Conservation (phyloP, 2,113 vertebrate species). For the Nymphicus hollandicus region DNA sequence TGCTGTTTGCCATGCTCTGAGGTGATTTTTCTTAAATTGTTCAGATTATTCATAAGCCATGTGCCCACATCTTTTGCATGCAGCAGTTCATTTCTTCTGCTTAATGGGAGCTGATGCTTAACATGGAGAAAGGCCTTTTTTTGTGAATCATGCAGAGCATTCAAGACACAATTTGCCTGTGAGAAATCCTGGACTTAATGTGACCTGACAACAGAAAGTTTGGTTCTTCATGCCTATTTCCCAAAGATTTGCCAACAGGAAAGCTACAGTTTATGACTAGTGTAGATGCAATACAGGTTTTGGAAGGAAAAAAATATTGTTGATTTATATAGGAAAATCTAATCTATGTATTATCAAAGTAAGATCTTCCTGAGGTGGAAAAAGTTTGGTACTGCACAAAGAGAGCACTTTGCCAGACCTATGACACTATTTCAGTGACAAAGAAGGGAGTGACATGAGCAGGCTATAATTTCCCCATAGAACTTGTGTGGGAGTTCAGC, state of each 20-base stretch:
- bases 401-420: conserved; percentile 2
- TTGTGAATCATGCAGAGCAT: neutral
- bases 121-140: neutral
- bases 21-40: neutral
- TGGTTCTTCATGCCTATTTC: conserved; percentile 14
- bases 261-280: neutral
- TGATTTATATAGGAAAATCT: neutral
- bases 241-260: conserved; percentile 4
- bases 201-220: conserved; percentile 60
- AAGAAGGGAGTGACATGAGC: conserved; percentile 43
- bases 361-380: neutral
- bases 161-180: conserved; percentile 53
- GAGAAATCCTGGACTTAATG: conserved; percentile 50
- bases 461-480: conserved; percentile 43
- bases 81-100: neutral
- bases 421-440: conserved; percentile 16
- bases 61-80: neutral
- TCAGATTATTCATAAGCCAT: conserved; percentile 6
- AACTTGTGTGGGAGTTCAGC: conserved; percentile 51
- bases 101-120: conserved; percentile 44
- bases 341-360: neutral
- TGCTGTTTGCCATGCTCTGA: neutral
- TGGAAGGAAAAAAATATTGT: neutral
- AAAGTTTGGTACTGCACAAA: neutral
- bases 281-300: neutral